phyloP scores from a whole-genome alignment of 2,888 invertebrate species.

The Athrips mouffetella region DNA sequence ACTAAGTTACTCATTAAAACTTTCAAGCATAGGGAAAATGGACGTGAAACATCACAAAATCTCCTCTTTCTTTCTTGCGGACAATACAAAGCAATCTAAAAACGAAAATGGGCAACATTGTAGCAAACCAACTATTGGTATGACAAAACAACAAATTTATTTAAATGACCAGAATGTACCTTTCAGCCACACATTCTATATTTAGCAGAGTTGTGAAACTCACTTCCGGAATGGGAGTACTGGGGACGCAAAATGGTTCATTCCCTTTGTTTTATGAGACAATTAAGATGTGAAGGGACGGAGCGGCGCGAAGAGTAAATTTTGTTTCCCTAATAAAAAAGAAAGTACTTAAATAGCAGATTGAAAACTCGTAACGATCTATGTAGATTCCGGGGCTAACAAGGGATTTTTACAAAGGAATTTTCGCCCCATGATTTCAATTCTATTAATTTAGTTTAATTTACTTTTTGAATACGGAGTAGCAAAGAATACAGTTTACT shows the following conservation, averaged over 20 bases:
- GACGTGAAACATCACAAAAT: too few relatives aligned
- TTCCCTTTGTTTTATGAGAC: constrained; percentile 65
- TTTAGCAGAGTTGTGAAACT: constrained; percentile 39
- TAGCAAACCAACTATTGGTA: too few relatives aligned
- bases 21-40: too few relatives aligned
- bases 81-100: too few relatives aligned
- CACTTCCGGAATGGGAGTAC: constrained; percentile 39
- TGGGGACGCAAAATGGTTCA: constrained; percentile 50
- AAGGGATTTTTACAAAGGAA: constrained; percentile 11
- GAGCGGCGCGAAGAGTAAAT: constrained; percentile 47
- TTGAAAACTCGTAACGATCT: constrained; percentile 55
- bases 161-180: too few relatives aligned
- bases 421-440: constrained; percentile 10
- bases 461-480: not conserved
- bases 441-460: constrained; percentile 8
- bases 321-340: constrained; percentile 54
- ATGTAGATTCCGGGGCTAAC: constrained; percentile 32
- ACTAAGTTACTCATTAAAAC: too few relatives aligned
- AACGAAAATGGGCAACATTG: too few relatives aligned
- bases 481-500: too few relatives aligned
- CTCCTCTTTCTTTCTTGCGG: too few relatives aligned
- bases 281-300: constrained; percentile 55
- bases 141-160: too few relatives aligned
- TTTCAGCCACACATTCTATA: constrained; percentile 13
- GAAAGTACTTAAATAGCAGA: constrained; percentile 55